Evolutionary conservation across 2,888 invertebrate genomes (phyloP).

Genomic region (Amiota minor): DNA sequence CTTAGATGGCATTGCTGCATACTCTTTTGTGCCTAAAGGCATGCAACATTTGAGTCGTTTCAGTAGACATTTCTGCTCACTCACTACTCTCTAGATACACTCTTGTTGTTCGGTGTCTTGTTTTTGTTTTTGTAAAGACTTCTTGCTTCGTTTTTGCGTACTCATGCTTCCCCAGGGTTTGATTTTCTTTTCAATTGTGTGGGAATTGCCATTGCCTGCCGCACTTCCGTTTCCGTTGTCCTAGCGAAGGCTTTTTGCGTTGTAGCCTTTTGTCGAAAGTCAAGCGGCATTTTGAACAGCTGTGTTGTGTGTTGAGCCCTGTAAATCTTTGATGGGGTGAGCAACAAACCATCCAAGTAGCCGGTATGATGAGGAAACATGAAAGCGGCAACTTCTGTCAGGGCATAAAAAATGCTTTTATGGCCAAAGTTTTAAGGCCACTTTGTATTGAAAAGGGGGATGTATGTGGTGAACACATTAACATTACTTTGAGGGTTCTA

Average conservation of each 20-base stretch:
- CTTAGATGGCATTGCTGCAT: slow-evolving; percentile 7
- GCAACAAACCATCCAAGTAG: not conserved
- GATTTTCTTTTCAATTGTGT: no score
- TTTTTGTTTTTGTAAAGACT: no score
- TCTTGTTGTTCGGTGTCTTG: no score
- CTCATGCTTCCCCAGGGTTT: no score
- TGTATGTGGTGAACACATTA: slow-evolving; percentile 46
- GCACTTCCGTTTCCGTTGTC: slow-evolving; percentile 38
- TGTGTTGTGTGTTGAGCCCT: not conserved
- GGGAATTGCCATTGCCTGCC: not conserved
- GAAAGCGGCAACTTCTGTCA: not conserved
- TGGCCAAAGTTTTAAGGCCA: no score
- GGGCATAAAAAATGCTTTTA: no score
- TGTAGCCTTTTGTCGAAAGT: slow-evolving; percentile 38
- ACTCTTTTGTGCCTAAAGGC: slow-evolving; percentile 23
- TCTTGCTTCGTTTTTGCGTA: no score
- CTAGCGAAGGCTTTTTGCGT: slow-evolving; percentile 58
- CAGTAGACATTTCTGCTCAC: no score
- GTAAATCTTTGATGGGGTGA: not conserved
- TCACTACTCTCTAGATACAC: no score
- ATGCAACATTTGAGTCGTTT: slow-evolving; percentile 30
- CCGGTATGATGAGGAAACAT: not conserved
- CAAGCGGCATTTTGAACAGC: not conserved
- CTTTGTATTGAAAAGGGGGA: no score
- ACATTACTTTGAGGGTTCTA: slow-evolving; percentile 47